A percentile compares a stretch with the other conserved stretches of the same genome.
Evolutionary conservation across 2,888 invertebrate species (phyloP).

Genomic region (Diploptera punctata): DNA sequence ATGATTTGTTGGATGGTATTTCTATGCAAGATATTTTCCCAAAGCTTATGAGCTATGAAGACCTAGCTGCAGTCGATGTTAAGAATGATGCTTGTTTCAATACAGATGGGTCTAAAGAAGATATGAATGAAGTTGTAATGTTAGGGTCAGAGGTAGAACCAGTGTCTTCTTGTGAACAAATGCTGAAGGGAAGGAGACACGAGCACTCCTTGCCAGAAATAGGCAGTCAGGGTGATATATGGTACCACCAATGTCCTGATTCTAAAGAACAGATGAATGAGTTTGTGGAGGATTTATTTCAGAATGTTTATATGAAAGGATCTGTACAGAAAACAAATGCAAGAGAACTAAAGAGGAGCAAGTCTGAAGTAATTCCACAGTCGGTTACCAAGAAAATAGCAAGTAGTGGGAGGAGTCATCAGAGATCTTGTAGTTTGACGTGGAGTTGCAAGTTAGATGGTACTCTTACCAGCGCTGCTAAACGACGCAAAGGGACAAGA

Average conservation of each 20-base stretch:
- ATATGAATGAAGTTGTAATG: slow-evolving; percentile 51
- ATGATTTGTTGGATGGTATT: slow-evolving; percentile 82
- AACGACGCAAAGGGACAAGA: slow-evolving; percentile 68
- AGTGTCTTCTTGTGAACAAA: slow-evolving; percentile 13
- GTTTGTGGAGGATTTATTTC: slow-evolving; percentile 59
- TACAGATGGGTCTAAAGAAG: slow-evolving; percentile 55
- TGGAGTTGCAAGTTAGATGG: slow-evolving; percentile 75
- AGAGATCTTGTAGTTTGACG: slow-evolving; percentile 70
- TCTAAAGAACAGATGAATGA: slow-evolving; percentile 59
- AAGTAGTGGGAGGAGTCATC: slow-evolving; percentile 59
- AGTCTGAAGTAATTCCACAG: slow-evolving; percentile 64
- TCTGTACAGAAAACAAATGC: slow-evolving; percentile 47
- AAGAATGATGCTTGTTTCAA: slow-evolving; percentile 63
- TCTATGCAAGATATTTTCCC: slow-evolving; percentile 87
- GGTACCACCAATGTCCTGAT: slow-evolving; percentile 54
- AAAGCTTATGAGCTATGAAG: slow-evolving; percentile 73
- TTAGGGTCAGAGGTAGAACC: slow-evolving; percentile 52
- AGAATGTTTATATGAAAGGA: slow-evolving; percentile 6
- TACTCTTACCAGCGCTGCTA: slow-evolving; percentile 66
- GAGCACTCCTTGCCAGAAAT: slow-evolving; percentile 55
- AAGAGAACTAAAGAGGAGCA: slow-evolving; percentile 68
- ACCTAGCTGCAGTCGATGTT: slow-evolving; percentile 67
- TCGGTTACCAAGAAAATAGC: slow-evolving; percentile 22
- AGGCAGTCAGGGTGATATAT: slow-evolving; percentile 51
- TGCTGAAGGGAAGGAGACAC: slow-evolving; percentile 11